phyloP scores from a whole-genome alignment of 2,888 invertebrate species.

The Willowsia nigromaculata region DNA sequence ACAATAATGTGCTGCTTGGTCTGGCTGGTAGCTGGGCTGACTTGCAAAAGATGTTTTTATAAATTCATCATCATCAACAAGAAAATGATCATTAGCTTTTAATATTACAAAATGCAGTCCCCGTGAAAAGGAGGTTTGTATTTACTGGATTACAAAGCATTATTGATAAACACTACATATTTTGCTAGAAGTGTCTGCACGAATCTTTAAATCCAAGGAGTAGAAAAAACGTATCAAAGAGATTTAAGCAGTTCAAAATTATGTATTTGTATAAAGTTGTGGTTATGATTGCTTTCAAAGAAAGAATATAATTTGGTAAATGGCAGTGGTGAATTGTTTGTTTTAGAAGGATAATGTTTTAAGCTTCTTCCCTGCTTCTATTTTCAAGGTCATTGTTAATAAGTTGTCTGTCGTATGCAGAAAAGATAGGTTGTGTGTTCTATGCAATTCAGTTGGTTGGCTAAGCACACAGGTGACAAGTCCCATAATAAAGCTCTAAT shows the following conservation, averaged over 20 bases:
- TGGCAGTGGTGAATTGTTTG: background rate
- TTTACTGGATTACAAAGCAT: background rate
- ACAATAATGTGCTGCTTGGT: background rate
- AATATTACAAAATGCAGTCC: background rate
- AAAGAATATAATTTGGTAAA: background rate
- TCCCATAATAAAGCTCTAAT: conserved; percentile 55
- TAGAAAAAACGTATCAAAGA: background rate
- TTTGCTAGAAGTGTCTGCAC: background rate
- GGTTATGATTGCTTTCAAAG: background rate
- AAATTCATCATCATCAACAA: background rate
- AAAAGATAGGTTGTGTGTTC: background rate
- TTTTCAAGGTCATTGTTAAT: conserved; percentile 49
- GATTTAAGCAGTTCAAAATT: background rate
- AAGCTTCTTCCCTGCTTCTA: background rate
- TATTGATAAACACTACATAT: background rate
- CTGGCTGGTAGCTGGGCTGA: background rate
- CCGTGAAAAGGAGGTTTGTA: background rate
- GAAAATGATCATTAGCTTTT: conserved; percentile 12
- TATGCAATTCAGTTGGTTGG: conserved; percentile 5
- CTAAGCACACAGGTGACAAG: conserved; percentile 51
- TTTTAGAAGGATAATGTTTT: background rate
- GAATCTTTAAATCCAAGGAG: background rate
- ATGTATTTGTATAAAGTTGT: background rate
- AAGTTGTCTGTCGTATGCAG: too few species aligned
- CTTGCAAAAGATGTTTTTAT: background rate